Base-by-base conservation (phyloP, 1,140 invertebrate genomes). In the Varroa destructor region DNA sequence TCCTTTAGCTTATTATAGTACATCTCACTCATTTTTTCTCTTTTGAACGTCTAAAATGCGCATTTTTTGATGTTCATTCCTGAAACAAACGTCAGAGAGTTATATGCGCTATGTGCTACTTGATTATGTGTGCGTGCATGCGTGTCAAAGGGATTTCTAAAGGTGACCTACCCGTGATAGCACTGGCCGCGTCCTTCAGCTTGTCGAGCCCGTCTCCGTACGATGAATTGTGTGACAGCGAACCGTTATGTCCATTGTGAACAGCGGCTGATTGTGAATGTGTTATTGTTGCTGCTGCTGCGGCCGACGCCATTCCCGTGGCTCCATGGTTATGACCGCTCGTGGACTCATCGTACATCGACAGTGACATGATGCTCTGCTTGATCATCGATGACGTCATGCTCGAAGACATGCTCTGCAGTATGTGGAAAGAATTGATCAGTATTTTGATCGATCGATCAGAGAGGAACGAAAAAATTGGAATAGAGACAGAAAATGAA, bases 371-470 rank as follows among this genome's bases (percentile, higher is more conserved):
- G 10, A 67, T 40, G 37, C 46, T 67, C 36, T 67, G 61, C 61
- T 67, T 67, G 14, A 67, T 14, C 61, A 67, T 67, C 61, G 61
- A 67, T 43, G 79, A 80, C 1, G 79, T 77, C 75, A 80, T 78
- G 74, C 79, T 80, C 0, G 79, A 76, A 1, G 79, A 78, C 71
- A 77, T 78, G 64, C 77, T 77, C 73, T 80, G 79, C 1, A 67
- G 46, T 51, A 8, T 51, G 46, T 51, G 46, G 46, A 51, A 51
- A 51, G 46, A 51, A 51, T 51, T 51, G 57, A 58, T 58, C 12
- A 12, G 40, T 36, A 42, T 6, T 3, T 42, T 42, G 40, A 58
- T 58, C 25, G 40, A 58, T 58, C 25, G 40, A 58, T 6, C 57
- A 58, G 3, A 36, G 57, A 58, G 4, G 12, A 58, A 58, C 25